Percentiles rank a stretch among this genome's conserved stretches.
phyloP scores from a whole-genome alignment of 2,113 vertebrate genomes.

The Pao palembangensis region DNA sequence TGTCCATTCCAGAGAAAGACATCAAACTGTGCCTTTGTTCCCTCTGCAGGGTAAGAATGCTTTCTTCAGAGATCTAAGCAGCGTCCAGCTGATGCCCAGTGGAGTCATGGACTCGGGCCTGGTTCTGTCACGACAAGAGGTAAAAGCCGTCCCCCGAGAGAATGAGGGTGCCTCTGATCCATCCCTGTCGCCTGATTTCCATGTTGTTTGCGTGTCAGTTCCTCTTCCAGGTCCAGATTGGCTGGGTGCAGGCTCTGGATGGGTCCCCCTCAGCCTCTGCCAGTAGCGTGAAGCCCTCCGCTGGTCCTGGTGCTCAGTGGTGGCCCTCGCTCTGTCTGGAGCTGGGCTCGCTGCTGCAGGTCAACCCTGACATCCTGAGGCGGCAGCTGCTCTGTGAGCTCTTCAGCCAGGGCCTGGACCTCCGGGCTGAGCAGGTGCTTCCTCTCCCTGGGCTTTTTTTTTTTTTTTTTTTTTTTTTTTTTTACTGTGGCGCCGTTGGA shows the following conservation, averaged over 20 bases:
- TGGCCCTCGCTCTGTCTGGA: slow-evolving; percentile 87
- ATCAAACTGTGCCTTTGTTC: neutral
- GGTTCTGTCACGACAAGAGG: slow-evolving; percentile 85
- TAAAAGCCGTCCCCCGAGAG: slow-evolving; percentile 38
- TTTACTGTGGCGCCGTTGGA: neutral
- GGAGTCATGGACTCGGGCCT: slow-evolving; percentile 88
- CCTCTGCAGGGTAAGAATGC: slow-evolving; percentile 90
- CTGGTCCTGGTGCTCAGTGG: slow-evolving; percentile 71
- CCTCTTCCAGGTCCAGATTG: slow-evolving; percentile 82
- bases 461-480: no score
- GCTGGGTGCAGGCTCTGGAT: slow-evolving; percentile 78
- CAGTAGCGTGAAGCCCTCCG: neutral
- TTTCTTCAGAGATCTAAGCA: slow-evolving; percentile 94
- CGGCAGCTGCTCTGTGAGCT: slow-evolving; percentile 92
- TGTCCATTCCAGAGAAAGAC: neutral
- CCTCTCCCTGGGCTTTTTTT: no score
- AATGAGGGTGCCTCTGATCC: neutral
- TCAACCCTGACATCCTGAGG: slow-evolving; percentile 83
- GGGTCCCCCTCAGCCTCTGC: slow-evolving; percentile 9
- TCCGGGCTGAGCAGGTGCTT: slow-evolving; percentile 87
- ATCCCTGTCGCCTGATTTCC: neutral
- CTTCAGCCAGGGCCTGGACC: slow-evolving; percentile 90
- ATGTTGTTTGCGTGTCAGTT: slow-evolving; percentile 74
- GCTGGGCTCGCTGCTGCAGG: slow-evolving; percentile 84
- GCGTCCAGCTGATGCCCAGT: slow-evolving; percentile 92